Evolutionary conservation across 2,888 invertebrate genomes (phyloP).

Genomic region (Boloria euphrosyne): DNA sequence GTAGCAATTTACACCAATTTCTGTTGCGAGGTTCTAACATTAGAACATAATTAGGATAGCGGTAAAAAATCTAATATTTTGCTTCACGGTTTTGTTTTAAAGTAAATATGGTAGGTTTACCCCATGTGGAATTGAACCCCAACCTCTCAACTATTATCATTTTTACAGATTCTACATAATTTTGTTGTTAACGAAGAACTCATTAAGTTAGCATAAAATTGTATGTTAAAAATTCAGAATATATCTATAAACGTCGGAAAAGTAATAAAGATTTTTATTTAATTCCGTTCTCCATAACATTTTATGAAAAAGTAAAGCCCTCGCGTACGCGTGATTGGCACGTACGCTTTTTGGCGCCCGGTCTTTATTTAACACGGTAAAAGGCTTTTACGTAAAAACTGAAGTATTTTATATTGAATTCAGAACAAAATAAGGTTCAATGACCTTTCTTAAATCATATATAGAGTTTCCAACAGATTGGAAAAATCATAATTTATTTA

Average conservation of each 20-base stretch:
- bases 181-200: too few species aligned
- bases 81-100: too few species aligned
- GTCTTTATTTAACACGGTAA: conserved; percentile 38
- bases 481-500: conserved; percentile 27
- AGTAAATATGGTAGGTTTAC: too few species aligned
- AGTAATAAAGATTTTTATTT: conserved; percentile 39
- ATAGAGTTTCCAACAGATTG: conserved; percentile 22
- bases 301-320: conserved; percentile 40
- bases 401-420: conserved; percentile 33
- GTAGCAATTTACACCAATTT: too few species aligned
- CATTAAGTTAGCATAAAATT: too few species aligned
- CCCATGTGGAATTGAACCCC: too few species aligned
- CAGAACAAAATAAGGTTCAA: conserved; percentile 28
- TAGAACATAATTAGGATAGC: too few species aligned
- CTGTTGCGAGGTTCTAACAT: too few species aligned
- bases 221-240: neutral
- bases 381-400: conserved; percentile 35
- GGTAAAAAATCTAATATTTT: too few species aligned
- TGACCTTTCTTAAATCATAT: conserved; percentile 26
- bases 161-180: too few species aligned
- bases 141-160: too few species aligned
- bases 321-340: conserved; percentile 36
- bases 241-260: conserved; percentile 19
- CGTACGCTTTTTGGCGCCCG: conserved; percentile 39
- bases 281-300: conserved; percentile 36